Percentiles rank a stretch among this genome's conserved stretches.
These are phyloP conservation scores for Chinchilla lanigera DNA, from an alignment of 2,113 vertebrate species.

Conservation along the genomic window DNA sequence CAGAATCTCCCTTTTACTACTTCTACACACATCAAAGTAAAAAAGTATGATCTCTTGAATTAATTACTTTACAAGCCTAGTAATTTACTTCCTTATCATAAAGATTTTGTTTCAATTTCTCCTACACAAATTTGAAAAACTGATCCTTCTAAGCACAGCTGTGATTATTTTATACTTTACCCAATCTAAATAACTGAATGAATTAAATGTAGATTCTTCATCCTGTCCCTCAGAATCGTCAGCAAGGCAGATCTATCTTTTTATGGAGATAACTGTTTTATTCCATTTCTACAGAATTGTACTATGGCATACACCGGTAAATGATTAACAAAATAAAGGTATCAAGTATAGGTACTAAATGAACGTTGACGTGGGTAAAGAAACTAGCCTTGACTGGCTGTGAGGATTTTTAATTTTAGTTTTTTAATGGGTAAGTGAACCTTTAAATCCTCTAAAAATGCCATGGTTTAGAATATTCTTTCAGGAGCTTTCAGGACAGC, in stretches of 20 bases:
- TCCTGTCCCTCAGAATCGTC: neutral
- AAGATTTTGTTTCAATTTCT: neutral
- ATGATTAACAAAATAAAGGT: neutral
- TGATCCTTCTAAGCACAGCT: neutral
- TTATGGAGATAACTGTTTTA: neutral
- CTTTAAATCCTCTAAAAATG: neutral
- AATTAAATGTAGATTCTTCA: neutral
- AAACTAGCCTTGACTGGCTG: neutral
- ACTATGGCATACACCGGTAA: neutral
- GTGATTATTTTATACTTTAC: slow-evolving; percentile 20
- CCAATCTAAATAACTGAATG: neutral
- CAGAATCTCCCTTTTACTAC: neutral
- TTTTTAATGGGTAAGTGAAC: neutral
- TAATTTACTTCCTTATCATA: neutral
- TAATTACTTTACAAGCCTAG: neutral
- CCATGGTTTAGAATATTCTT: neutral
- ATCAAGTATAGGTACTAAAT: neutral
- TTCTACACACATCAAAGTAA: neutral
- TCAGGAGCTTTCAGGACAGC: neutral
- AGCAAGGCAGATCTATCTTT: neutral
- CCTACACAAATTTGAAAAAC: neutral
- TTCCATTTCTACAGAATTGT: slow-evolving; percentile 8
- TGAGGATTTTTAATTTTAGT: neutral
- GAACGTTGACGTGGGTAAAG: neutral
- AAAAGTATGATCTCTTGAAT: neutral